Base-by-base conservation (phyloP, 2,113 vertebrate genomes). In the Misgurnus anguillicaudatus region DNA sequence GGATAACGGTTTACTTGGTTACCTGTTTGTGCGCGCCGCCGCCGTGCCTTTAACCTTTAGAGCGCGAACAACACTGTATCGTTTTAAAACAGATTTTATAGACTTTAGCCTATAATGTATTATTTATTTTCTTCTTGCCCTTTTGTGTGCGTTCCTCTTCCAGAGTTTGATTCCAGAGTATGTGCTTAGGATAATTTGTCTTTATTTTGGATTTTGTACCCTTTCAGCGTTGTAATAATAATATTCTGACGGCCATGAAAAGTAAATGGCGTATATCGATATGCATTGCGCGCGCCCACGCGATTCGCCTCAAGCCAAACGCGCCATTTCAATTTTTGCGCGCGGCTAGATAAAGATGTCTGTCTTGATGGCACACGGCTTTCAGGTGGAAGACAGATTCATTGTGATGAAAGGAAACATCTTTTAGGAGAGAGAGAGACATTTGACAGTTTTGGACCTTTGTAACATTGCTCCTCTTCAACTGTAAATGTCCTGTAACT, bases 291-390 rank as follows among this genome's bases (percentile, higher is more conserved):
- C 93, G 91, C 93, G 92, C 94, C 94, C 91, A 90, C 91, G 90
- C 92, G 90, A 90, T 86, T 84, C 88, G 95, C 94, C 93, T 86
- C 88, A 83, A 94, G 95, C 95, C 87, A 93, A 94, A 92, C 92
- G 95, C 94, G 95, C 96, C 95, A 97, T 97, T 96, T 95, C 95
- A 94, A 94, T 92, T 93, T 91, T 92, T 92, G 91, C 89, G 89
- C 92, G 84, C 89, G 90, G 92, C 87, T 94, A 92, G 93, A 92
- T 92, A 94, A 93, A 93, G 91, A 88, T 90, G 88, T 91, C 89
- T 91, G 89, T 86, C 84, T 89, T 89, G 87, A 89, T 88, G 87
- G 87, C 83, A 89, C 87, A 87, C 89, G 87, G 87, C 77, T 88
- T 81, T 88, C 90, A 90, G 86, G 83, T 84, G 79, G 80, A 41